Conservation (phyloP, 2,888 invertebrate species). For the Arrhopalites spinosus region DNA sequence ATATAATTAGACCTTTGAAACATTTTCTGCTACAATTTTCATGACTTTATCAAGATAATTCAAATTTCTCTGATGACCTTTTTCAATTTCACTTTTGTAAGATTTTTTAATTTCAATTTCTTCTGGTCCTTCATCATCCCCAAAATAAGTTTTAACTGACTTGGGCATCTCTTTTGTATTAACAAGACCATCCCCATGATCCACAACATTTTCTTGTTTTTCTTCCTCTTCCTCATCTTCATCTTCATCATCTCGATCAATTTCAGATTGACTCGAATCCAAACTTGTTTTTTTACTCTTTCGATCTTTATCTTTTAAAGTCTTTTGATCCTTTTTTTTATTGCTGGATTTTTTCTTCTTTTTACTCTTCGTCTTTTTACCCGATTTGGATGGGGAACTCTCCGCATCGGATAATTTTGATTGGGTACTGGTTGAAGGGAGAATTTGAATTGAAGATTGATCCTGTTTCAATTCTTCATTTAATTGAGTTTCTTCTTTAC, state of each 20-base stretch:
- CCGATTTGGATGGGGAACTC: no score
- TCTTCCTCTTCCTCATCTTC: not conserved
- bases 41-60: conserved; percentile 2
- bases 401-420: no score
- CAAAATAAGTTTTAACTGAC: conserved; percentile 9
- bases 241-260: not conserved
- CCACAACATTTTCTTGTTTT: not conserved
- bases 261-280: conserved; percentile 62
- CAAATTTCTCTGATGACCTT: not conserved
- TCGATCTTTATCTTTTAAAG: no score
- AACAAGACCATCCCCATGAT: not conserved
- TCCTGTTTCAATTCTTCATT: no score
- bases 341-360: no score
- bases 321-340: no score
- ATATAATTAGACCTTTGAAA: not conserved
- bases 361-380: conserved; percentile 4
- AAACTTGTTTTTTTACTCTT: no score
- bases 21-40: not conserved
- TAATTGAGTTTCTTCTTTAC: not conserved
- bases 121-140: conserved; percentile 17
- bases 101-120: not conserved
- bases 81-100: not conserved
- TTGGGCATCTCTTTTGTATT: not conserved
- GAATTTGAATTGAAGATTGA: no score
- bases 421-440: no score